phyloP scores from a whole-genome alignment of 2,113 vertebrate genomes.

The Zosterops hypoxanthus region DNA sequence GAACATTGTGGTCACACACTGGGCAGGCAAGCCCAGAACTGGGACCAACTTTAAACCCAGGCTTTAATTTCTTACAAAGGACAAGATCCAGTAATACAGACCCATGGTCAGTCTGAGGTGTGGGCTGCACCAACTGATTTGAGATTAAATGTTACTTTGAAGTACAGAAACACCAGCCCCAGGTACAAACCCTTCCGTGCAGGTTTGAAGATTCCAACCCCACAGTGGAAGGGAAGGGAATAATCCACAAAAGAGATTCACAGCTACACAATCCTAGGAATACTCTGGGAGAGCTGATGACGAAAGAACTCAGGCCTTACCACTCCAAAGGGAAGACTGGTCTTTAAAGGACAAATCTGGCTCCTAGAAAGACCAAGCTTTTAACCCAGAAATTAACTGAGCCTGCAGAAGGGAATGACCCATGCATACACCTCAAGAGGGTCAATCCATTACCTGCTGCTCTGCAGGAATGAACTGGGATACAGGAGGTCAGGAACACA shows the following conservation, averaged over 20 bases:
- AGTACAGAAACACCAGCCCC: not conserved
- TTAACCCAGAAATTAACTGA: not conserved
- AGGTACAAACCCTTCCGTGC: not conserved
- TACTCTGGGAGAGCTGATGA: not conserved
- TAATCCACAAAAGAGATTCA: accelerated
- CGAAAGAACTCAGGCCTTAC: not conserved
- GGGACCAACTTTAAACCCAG: not conserved
- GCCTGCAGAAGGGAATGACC: not conserved
- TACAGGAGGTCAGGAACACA: not conserved
- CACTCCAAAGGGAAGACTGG: not conserved
- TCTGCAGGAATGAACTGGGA: not conserved
- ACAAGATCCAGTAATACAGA: not conserved
- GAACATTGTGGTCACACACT: not conserved
- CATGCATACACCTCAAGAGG: too few relatives aligned
- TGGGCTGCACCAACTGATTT: not conserved
- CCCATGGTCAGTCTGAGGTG: not conserved
- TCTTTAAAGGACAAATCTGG: not conserved
- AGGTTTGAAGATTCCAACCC: not conserved
- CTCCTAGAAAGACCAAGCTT: not conserved
- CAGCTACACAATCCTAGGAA: not conserved
- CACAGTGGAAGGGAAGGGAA: not conserved
- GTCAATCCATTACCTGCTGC: not conserved
- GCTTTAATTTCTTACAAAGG: not conserved
- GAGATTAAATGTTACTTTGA: not conserved
- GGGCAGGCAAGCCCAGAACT: not conserved